phyloP scores from a whole-genome alignment of 2,888 invertebrate genomes.

The Apodemia duryi region DNA sequence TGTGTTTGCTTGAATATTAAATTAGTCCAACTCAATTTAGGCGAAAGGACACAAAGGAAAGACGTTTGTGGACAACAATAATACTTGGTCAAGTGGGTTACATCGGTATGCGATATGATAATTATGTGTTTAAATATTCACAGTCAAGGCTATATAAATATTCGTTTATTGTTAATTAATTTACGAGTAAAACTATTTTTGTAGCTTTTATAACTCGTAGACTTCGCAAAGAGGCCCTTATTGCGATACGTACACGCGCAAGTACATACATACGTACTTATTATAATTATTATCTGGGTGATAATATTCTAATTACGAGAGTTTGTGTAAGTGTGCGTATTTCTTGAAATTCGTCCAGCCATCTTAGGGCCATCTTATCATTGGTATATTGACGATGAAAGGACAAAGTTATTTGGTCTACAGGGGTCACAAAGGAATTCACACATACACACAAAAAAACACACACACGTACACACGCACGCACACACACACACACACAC shows the following conservation, averaged over 20 bases:
- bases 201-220: background rate
- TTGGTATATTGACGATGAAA: too few species aligned
- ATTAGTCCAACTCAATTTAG: conserved; percentile 6
- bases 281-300: too few species aligned
- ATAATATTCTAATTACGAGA: too few species aligned
- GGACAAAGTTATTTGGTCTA: too few species aligned
- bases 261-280: background rate
- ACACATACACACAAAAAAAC: too few species aligned
- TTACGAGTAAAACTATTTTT: background rate
- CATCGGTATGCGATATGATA: conserved; percentile 7
- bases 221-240: background rate
- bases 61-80: conserved; percentile 9
- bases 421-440: too few species aligned
- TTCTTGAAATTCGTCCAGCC: too few species aligned
- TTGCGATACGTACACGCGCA: too few species aligned
- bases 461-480: too few species aligned
- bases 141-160: conserved; percentile 5
- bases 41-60: conserved; percentile 13
- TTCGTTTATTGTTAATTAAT: background rate
- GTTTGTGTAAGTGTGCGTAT: too few species aligned
- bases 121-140: background rate
- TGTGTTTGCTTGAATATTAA: conserved; percentile 1
- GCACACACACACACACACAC: too few species aligned
- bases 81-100: conserved; percentile 14
- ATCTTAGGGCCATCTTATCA: too few species aligned